Base-by-base conservation (phyloP, 2,888 invertebrate genomes). In the Minunthozetes semirufus region DNA sequence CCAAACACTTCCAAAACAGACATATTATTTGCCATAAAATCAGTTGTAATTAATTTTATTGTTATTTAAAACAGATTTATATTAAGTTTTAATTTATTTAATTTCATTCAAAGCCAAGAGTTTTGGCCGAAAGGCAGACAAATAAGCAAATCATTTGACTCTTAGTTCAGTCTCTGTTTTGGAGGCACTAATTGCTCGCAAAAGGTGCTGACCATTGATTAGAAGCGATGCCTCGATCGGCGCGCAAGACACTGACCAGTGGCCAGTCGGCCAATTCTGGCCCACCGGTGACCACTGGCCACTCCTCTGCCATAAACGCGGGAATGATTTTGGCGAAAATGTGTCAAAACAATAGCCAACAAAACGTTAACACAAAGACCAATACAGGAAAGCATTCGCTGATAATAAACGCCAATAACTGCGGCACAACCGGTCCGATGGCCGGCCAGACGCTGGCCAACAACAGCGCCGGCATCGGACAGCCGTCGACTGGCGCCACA, bases 11-110 rank as follows among this genome's bases (percentile, higher is more conserved):
- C 15, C 17, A 22, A 61, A 25, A 61, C 61, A 27, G 25, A 25
- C 61, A 61, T 61, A 61, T 61, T 61, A 61, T 61, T 61, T 22
- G 19, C 25, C 15, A 61, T 61, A 2, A 61, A 61, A 27, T 61
- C 25, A 61, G 27, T 25, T 25, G n/a, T 19, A 61, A 27, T 25
- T 25, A 15, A 61, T 61, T 61, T 61, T 61, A 61, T 61, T 61
- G 61, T 27, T 50, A 11, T 61, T 61, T 27, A 22, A 61, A 19
- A 4, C 11, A 2, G 11, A 4, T 27, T 25, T 27, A 22, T 4
- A 61, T 61, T 22, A 61, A 53, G 19, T 53, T 53, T 53, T 6
- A 25, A 53, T n/a, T 42, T 13, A 42, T 42, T 42, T 13, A 42
- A 42, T 13, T 8, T 6, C 13, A 6, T 8, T 13, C 11, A 13